Evolutionary conservation across 2,888 invertebrate species (phyloP), one percentile per base, ranked within the genome.

Genomic region (Nesidiocoris tenuis): DNA sequence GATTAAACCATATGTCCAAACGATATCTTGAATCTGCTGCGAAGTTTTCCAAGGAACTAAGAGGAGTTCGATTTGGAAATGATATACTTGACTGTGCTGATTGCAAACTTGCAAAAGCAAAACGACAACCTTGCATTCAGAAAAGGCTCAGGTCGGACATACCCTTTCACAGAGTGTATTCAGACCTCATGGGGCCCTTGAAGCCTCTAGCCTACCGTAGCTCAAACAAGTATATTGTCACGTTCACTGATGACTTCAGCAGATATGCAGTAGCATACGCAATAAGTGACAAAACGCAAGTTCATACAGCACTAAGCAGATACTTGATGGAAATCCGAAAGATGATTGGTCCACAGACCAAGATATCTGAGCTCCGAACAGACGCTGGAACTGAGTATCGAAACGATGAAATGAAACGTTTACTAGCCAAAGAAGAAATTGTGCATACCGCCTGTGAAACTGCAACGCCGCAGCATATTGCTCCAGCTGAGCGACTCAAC

Each of bases 341-440:
- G 55, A 12, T 54, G n/a, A 54, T 12, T 54, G 55, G 55, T 54
- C 55, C 55, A 12, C 55, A 54, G 12, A 12, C 12, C 55, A 54
- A 54, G 12, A 12, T 54, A 12, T 12, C 55, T 12, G 55, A 54
- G 55, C 55, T 54, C 55, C 7, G 55, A 54, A 54, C 55, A 12
- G 55, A 54, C 12, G 55, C 55, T 12, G 55, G 55, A 12, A 54
- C 55, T 7, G 55, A 54, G 12, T 54, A 54, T 54, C 7, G 12
- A 54, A 54, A 54, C 12, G 7, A 7, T 12, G 55, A 12, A 12
- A 12, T 54, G 7, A 54, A 54, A 54, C 9, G 12, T 12, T 54
- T 54, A 12, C 55, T 54, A 12, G 55, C 55, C 7, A 7, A 63
- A 63, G 23, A 63, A 63, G 63, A 21, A 63, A 63, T n/a, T 24